Conservation (phyloP, 2,113 vertebrate species). For the Sardina pilchardus region DNA sequence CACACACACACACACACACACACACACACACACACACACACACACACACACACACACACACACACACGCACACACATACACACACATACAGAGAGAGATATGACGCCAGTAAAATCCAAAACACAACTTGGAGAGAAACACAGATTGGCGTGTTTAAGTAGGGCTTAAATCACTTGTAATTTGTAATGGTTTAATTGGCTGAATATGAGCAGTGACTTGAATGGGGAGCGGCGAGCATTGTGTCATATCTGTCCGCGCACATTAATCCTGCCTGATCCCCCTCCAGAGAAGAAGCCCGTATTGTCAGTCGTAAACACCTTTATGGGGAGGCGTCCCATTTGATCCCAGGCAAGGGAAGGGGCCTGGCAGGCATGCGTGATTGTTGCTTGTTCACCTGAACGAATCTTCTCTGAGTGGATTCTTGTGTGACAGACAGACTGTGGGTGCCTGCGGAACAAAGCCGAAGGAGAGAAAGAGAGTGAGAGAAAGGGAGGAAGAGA, state of each 20-base stretch:
- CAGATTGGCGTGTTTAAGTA: slow-evolving; percentile 53
- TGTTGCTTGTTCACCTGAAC: slow-evolving; percentile 73
- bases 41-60: slow-evolving; percentile 19
- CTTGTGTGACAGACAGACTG: slow-evolving; percentile 71
- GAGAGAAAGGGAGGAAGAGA: slow-evolving; percentile 37
- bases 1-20: slow-evolving; percentile 27
- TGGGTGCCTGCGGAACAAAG: slow-evolving; percentile 45
- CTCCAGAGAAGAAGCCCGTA: slow-evolving; percentile 59
- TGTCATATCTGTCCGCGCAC: slow-evolving; percentile 55
- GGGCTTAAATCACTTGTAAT: slow-evolving; percentile 54
- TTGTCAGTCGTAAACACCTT: slow-evolving; percentile 65
- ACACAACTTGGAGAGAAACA: slow-evolving; percentile 34
- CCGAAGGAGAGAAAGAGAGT: slow-evolving; percentile 38
- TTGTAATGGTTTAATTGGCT: slow-evolving; percentile 69
- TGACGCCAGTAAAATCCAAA: slow-evolving; percentile 39
- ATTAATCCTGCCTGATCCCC: slow-evolving; percentile 62
- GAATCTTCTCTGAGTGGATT: slow-evolving; percentile 72
- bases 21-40: slow-evolving; percentile 27
- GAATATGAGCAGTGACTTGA: slow-evolving; percentile 56
- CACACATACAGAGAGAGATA: slow-evolving; percentile 20
- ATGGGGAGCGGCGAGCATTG: slow-evolving; percentile 39
- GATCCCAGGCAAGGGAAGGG: slow-evolving; percentile 54
- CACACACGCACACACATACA: slow-evolving; percentile 27
- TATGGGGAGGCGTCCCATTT: slow-evolving; percentile 63
- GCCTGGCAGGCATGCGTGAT: slow-evolving; percentile 67